Conservation (phyloP, 1,140 invertebrate genomes). For the Lasioglossum albipes region DNA sequence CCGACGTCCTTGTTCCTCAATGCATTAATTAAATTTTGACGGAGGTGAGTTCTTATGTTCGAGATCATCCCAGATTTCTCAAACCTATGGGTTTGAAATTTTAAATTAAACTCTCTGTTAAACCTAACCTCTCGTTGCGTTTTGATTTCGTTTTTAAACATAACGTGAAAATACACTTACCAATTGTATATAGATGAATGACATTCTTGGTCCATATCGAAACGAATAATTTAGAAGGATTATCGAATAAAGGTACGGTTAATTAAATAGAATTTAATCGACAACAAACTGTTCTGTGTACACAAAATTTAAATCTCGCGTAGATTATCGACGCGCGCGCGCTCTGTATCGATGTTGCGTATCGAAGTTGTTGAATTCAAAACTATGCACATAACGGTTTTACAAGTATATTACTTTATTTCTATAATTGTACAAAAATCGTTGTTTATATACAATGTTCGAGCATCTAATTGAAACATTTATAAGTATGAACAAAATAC, state of each 20-base stretch:
- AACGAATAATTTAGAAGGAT: background rate
- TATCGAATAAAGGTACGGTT: background rate
- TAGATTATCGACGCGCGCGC: background rate
- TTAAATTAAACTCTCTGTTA: too few relatives aligned
- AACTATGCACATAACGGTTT: background rate
- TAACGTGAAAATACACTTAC: conserved; percentile 50
- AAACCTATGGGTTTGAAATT: conserved; percentile 68
- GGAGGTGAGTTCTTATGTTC: conserved; percentile 75
- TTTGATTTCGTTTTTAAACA: background rate
- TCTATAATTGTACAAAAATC: conserved; percentile 1
- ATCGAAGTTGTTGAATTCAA: conserved; percentile 4
- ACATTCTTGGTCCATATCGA: conserved; percentile 67
- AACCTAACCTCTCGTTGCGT: background rate
- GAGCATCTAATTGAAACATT: conserved; percentile 7
- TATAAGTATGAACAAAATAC: background rate
- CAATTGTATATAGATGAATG: conserved; percentile 69
- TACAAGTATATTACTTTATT: conserved; percentile 30
- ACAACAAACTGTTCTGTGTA: conserved; percentile 8
- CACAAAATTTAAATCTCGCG: conserved; percentile 7
- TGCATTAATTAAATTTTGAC: conserved; percentile 75
- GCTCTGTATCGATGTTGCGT: background rate
- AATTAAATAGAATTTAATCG: background rate
- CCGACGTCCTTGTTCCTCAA: conserved; percentile 72
- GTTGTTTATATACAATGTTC: background rate
- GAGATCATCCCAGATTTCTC: conserved; percentile 77